These are phyloP conservation scores for Macquaria ambigua DNA, from an alignment of 2,113 vertebrate genomes.

Conservation along the genomic window DNA sequence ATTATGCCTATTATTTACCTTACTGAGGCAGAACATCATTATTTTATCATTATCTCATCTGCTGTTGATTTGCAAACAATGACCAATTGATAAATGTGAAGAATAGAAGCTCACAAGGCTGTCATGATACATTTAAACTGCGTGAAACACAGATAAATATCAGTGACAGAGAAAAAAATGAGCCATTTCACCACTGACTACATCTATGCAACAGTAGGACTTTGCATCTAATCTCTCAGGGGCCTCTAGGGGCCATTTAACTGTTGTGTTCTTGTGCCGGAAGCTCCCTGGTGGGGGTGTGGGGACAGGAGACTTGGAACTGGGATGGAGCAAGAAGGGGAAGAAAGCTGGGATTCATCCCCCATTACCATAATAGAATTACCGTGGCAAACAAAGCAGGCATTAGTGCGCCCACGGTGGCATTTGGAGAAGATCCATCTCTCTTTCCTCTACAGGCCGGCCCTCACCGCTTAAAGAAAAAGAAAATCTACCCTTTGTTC, in stretches of 20 bases:
- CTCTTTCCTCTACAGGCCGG: constrained; percentile 61
- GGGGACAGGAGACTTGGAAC: constrained; percentile 37
- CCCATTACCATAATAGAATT: constrained; percentile 80
- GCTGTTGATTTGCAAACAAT: constrained; percentile 37
- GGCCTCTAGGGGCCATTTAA: constrained; percentile 54
- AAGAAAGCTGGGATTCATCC: constrained; percentile 65
- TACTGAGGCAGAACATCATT: constrained; percentile 23
- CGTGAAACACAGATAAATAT: constrained; percentile 32
- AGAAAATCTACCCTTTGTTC: constrained; percentile 67
- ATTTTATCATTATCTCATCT: constrained; percentile 40
- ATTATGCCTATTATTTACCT: constrained; percentile 34
- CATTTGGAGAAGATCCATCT: constrained; percentile 79
- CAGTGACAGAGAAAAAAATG: constrained; percentile 23
- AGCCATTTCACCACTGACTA: constrained; percentile 22
- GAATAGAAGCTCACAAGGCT: constrained; percentile 10
- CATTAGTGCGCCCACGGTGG: constrained; percentile 72
- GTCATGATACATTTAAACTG: constrained; percentile 19
- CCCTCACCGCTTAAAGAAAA: constrained; percentile 57
- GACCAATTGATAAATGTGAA: constrained; percentile 13
- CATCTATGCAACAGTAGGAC: constrained; percentile 24
- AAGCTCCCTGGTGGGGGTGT: constrained; percentile 40
- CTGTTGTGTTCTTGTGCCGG: constrained; percentile 60
- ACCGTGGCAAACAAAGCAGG: constrained; percentile 73
- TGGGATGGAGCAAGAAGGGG: constrained; percentile 39
- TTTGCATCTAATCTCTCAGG: constrained; percentile 51